phyloP scores from a whole-genome alignment of 2,797 vertebrate genomes.

The Epinephelus malabaricus region DNA sequence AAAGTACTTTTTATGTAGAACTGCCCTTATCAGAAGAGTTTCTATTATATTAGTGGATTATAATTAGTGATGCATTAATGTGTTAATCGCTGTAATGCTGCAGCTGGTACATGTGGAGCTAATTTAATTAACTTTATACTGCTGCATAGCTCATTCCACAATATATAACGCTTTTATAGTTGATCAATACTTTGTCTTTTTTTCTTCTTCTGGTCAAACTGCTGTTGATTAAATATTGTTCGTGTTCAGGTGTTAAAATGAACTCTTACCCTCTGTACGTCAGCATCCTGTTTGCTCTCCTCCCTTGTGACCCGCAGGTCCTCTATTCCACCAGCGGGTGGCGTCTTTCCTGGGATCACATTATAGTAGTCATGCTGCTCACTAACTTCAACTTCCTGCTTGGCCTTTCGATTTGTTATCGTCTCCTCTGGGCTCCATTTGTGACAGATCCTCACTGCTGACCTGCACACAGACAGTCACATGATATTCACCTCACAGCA shows the following conservation, averaged over 20 bases:
- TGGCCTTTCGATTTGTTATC: constrained; percentile 61
- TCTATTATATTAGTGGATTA: too few species aligned
- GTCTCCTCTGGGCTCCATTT: constrained; percentile 63
- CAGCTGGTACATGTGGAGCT: too few species aligned
- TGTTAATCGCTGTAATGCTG: too few species aligned
- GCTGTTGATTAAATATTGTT: not conserved
- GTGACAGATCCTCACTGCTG: constrained; percentile 48
- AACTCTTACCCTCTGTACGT: constrained; percentile 50
- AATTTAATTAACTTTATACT: too few species aligned
- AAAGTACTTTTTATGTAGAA: too few species aligned
- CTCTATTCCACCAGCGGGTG: constrained; percentile 83
- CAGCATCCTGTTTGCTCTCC: constrained; percentile 76
- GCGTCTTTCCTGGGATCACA: constrained; percentile 88
- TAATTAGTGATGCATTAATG: too few species aligned
- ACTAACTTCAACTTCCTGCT: constrained; percentile 45
- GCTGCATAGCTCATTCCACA: too few species aligned
- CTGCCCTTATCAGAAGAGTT: too few species aligned
- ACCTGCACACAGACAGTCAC: constrained; percentile 48
- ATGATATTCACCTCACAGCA: not conserved
- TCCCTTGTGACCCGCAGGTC: constrained; percentile 79
- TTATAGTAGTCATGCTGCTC: constrained; percentile 89
- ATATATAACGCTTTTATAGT: too few species aligned
- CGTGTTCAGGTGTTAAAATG: not conserved
- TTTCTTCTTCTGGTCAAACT: too few species aligned
- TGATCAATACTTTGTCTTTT: too few species aligned